These are phyloP conservation scores for Microctenopoma lineatum DNA, from an alignment of 2,797 vertebrate genomes.

Conservation along the genomic window DNA sequence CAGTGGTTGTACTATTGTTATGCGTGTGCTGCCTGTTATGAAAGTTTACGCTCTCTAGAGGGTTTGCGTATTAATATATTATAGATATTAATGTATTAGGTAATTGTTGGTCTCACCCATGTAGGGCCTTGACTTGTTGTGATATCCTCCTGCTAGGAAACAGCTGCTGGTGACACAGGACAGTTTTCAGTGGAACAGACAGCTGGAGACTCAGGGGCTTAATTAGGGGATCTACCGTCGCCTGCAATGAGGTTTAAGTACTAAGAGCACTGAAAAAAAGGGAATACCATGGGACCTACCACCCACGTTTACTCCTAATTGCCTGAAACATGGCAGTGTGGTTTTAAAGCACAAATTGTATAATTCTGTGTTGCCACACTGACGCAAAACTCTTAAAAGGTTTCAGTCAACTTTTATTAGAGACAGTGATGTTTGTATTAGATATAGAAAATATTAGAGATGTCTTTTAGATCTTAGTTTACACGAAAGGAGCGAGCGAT, in stretches of 20 bases:
- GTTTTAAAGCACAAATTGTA: constrained; percentile 19
- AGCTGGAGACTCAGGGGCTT: constrained; percentile 52
- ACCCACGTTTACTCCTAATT: constrained; percentile 35
- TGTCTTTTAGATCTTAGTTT: background rate
- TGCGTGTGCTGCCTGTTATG: background rate
- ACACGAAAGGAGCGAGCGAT: background rate
- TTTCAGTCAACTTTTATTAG: constrained; percentile 1
- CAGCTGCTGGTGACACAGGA: constrained; percentile 51
- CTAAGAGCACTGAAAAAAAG: constrained; percentile 15
- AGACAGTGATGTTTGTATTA: background rate
- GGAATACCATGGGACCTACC: constrained; percentile 14
- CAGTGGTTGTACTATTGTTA: background rate
- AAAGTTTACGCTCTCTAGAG: constrained; percentile 1
- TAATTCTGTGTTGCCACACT: background rate
- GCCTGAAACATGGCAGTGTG: constrained; percentile 31
- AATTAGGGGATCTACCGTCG: constrained; percentile 54
- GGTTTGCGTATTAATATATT: constrained; percentile 8
- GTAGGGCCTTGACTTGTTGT: constrained; percentile 16
- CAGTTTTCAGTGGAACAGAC: constrained; percentile 35
- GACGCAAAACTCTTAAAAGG: background rate
- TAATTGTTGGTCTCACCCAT: constrained; percentile 29
- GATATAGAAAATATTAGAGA: background rate
- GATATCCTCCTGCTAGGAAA: constrained; percentile 29
- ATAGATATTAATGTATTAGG: constrained; percentile 18
- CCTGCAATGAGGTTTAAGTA: constrained; percentile 42